These are phyloP conservation scores for Furnarius figulus DNA, from an alignment of 2,113 vertebrate species.

Conservation along the genomic window DNA sequence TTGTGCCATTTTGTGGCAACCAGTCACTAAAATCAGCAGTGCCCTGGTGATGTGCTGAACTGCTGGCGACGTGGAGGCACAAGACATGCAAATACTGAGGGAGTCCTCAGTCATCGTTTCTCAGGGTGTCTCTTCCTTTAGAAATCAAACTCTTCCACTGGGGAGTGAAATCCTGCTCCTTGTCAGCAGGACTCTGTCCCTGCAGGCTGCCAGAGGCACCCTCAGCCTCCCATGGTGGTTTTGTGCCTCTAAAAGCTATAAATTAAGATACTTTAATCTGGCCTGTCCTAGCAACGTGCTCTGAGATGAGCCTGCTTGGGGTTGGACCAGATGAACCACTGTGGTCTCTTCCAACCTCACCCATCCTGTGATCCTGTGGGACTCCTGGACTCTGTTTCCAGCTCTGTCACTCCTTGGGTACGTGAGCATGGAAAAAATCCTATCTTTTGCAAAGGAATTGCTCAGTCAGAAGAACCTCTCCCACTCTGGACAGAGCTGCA, in stretches of 20 bases:
- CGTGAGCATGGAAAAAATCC: not conserved
- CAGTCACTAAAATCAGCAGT: slow-evolving; percentile 2
- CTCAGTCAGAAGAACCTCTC: not conserved
- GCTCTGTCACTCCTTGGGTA: not conserved
- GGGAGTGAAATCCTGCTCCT: not conserved
- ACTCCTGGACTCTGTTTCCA: not conserved
- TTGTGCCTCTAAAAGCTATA: not conserved
- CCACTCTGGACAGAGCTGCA: not conserved
- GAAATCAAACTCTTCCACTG: not conserved
- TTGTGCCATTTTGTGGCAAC: not conserved
- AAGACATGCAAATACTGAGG: not conserved
- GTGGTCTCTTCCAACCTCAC: not conserved
- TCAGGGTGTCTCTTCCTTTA: not conserved
- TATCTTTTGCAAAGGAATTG: not conserved
- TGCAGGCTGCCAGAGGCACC: not conserved
- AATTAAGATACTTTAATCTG: not conserved
- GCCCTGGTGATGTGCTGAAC: not conserved
- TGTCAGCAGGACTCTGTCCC: not conserved
- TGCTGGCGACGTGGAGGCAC: not conserved
- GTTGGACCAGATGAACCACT: not conserved
- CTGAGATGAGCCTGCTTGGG: not conserved
- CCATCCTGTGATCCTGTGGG: rapidly evolving
- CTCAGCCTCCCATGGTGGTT: not conserved
- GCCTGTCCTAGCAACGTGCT: not conserved
- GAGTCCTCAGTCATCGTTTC: not conserved